These are phyloP conservation scores for Zoanthus gigantus DNA, from an alignment of 92 coral and sea anemone species.

Conservation along the genomic window DNA sequence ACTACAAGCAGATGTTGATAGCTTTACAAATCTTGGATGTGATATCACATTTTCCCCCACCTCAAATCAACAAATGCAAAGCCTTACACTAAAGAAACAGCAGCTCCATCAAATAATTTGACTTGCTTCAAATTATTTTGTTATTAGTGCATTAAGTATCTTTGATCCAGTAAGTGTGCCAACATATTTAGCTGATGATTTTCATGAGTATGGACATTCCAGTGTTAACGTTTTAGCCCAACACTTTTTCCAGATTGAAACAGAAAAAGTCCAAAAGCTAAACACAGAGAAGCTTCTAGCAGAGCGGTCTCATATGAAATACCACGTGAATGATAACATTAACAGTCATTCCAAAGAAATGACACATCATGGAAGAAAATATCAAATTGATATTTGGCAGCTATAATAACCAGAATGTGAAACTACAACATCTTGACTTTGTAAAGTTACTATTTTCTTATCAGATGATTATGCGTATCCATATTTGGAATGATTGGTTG, in stretches of 20 bases:
- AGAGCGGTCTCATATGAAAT: conserved; percentile 48
- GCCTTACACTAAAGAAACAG: conserved; percentile 39
- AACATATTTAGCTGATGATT: conserved; percentile 50
- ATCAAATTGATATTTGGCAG: conserved; percentile 24
- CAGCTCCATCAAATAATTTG: conserved; percentile 52
- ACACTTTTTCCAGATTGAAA: conserved; percentile 51
- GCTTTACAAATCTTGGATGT: conserved; percentile 45
- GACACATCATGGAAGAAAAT: conserved; percentile 41
- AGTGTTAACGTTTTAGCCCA: conserved; percentile 40
- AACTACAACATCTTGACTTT: conserved; percentile 41
- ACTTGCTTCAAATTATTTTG: conserved; percentile 47
- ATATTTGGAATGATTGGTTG: conserved; percentile 33
- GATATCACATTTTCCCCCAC: conserved; percentile 46
- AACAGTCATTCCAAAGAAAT: conserved; percentile 40
- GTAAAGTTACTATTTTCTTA: conserved; percentile 39
- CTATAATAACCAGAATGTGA: conserved; percentile 30
- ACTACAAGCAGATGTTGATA: conserved; percentile 34
- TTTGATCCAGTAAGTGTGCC: conserved; percentile 55
- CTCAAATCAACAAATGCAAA: conserved; percentile 52
- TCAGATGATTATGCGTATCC: conserved; percentile 18
- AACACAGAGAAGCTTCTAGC: conserved; percentile 50
- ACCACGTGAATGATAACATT: conserved; percentile 46
- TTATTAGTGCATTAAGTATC: conserved; percentile 48
- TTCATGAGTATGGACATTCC: conserved; percentile 44
- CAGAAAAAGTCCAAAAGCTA: conserved; percentile 51